Conservation (phyloP, 1,140 invertebrate genomes). For the Drosophila parvula region DNA sequence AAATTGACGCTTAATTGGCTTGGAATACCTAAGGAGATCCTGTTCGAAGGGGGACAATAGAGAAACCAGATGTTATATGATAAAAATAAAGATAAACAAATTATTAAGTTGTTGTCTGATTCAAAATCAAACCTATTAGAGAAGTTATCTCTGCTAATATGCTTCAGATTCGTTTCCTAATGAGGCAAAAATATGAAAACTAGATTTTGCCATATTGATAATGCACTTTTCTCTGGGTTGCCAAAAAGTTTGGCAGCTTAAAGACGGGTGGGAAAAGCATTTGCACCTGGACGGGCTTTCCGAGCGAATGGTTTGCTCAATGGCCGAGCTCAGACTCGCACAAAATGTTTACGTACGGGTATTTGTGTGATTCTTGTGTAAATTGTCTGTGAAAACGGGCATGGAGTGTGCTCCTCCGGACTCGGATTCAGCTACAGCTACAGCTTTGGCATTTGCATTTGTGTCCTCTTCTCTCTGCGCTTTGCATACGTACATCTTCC, state of each 20-base stretch:
- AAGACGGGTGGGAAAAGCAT: conserved; percentile 23
- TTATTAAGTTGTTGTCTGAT: not conserved
- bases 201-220: not conserved
- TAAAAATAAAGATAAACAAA: not conserved
- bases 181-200: not conserved
- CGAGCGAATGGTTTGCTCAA: conserved; percentile 65
- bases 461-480: conserved; percentile 25
- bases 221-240: conserved; percentile 3
- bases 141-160: not conserved
- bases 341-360: conserved; percentile 33
- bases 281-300: conserved; percentile 63
- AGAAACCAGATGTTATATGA: not conserved
- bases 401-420: conserved; percentile 31
- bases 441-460: conserved; percentile 30
- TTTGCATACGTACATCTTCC: conserved; percentile 51
- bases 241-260: conserved; percentile 29
- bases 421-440: conserved; percentile 1
- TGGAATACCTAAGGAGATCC: conserved; percentile 45
- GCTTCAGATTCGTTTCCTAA: not conserved
- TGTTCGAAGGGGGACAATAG: conserved; percentile 27
- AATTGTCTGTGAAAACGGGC: conserved; percentile 69
- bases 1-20: conserved; percentile 58
- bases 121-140: not conserved
- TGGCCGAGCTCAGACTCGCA: conserved; percentile 41
- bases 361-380: conserved; percentile 71